Base-by-base conservation (phyloP, 2,888 invertebrate species). In the Pyrochroa serraticornis region DNA sequence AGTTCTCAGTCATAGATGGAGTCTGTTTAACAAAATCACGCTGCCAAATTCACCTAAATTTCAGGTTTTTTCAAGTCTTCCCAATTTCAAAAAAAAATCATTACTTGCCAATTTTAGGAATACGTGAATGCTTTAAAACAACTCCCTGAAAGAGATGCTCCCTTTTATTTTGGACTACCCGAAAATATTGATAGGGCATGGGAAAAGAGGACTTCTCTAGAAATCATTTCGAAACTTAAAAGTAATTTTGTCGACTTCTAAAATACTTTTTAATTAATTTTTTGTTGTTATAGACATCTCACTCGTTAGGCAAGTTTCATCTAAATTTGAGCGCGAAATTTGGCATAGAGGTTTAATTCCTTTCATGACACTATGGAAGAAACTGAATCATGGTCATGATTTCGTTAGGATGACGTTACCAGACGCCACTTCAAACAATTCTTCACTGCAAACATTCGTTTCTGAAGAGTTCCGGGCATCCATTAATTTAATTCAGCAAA, bases 161-260 rank as follows among this genome's bases (percentile, higher is more conserved):
- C 95, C 0, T 82, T 85, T 5, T 85, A 90, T 69, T 90, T 95
- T 71, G 93, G 93, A 2, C 80, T 97, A 43, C 92, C 97, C 0
- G 89, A 88, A 47, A 97, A 96, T 76, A 92, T 95, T 57, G 89
- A 93, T 63, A 82, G 89, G 47, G 90, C 93, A 6, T 91, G 92
- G 85, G 93, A 95, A 76, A 85, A 66, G 36, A 69, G 71, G 50
- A 67, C 60, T 3, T 69, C 70, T 5, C 22, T 58, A 8, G 64
- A 65, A 41, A 60, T 75, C 38, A 67, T 72, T 39, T 43, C 54
- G 7, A 60, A 69, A 50, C 42, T 73, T n/a, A 74, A 72, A 67
- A 69, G 67, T 71, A 47, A 45, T 56, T 57, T 35, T 31, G 31
- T 52, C 63, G 33, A n/a, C n/a, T 42, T 42, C 10, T 64, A 51